A percentile compares a stretch with the other conserved stretches of the same genome.
Evolutionary conservation across 2,797 vertebrate species (phyloP).

Genomic region (Neosilurus hyrtlii): DNA sequence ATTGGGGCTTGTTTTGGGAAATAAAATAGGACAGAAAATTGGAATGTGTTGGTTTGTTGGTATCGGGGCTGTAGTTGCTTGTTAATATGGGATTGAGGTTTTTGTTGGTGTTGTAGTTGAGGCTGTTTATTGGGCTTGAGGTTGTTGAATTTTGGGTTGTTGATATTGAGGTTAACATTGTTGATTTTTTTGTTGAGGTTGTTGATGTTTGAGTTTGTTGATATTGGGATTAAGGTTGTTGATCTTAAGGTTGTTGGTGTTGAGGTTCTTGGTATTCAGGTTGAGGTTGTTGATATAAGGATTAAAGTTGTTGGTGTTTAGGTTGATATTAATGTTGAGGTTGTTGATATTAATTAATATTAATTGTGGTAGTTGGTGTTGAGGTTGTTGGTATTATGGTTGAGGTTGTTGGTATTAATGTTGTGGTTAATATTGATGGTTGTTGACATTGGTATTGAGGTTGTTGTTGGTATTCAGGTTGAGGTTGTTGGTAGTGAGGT

Average conservation of each 20-base stretch:
- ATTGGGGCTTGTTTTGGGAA: background rate
- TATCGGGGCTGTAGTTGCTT: background rate
- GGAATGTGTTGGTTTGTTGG: background rate
- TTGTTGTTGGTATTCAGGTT: background rate
- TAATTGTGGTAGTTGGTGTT: background rate
- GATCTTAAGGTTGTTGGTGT: background rate
- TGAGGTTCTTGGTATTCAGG: background rate
- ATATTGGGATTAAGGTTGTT: background rate
- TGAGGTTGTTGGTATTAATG: background rate
- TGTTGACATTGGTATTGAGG: background rate
- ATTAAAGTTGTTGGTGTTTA: background rate
- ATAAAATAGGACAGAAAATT: background rate
- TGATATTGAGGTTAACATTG: too few species aligned
- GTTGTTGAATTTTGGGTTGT: too few species aligned
- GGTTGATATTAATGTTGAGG: background rate
- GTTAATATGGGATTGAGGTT: background rate
- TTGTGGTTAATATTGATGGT: background rate
- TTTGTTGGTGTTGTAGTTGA: background rate
- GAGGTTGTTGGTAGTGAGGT: background rate
- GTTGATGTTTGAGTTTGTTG: background rate
- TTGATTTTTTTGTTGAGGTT: background rate
- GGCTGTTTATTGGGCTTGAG: too few species aligned
- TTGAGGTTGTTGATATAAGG: background rate
- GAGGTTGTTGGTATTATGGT: background rate
- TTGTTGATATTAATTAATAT: background rate